phyloP scores from a whole-genome alignment of 2,113 vertebrate genomes.

The Anhinga anhinga region DNA sequence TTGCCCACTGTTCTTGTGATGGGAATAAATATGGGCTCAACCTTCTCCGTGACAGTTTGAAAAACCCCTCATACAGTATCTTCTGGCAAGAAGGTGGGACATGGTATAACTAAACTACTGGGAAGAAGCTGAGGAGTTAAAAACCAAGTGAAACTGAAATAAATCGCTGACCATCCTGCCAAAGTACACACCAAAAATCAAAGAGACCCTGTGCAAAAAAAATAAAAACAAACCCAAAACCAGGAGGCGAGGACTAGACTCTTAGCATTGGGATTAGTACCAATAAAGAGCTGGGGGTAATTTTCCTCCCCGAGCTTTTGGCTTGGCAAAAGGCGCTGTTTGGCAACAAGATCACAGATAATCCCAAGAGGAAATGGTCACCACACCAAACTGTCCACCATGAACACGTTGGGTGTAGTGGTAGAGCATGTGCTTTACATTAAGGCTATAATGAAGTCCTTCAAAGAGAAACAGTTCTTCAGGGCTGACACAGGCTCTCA shows the following conservation, averaged over 20 bases:
- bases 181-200: background rate
- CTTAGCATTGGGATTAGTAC: background rate
- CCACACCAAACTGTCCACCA: background rate
- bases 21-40: background rate
- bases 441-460: conserved; percentile 47
- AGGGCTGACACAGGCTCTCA: background rate
- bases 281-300: background rate
- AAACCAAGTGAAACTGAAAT: background rate
- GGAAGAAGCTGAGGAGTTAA: background rate
- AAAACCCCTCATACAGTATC: background rate
- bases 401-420: background rate
- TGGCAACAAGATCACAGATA: conserved; percentile 36
- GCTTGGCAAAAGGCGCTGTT: conserved; percentile 48
- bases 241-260: background rate
- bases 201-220: background rate
- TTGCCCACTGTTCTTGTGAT: background rate
- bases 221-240: no score
- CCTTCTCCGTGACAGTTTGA: background rate
- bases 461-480: background rate
- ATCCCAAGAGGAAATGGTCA: background rate
- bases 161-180: background rate
- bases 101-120: background rate
- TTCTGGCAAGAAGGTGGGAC: background rate
- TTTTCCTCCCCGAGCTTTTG: background rate
- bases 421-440: background rate